Conservation (phyloP, 2,113 vertebrate genomes). For the Laterallus jamaicensis region DNA sequence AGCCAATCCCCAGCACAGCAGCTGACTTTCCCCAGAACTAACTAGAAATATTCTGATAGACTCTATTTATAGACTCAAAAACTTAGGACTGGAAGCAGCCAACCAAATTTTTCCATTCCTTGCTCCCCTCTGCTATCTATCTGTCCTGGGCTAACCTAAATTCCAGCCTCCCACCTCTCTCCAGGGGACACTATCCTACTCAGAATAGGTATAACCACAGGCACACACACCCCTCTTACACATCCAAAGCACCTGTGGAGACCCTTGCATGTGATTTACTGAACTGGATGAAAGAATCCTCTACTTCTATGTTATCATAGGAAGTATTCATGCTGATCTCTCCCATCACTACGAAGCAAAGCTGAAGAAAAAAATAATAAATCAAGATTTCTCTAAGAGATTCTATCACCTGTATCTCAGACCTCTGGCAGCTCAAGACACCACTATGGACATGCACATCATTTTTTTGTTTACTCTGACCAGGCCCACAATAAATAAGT, state of each 20-base stretch:
- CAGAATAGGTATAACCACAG: background rate
- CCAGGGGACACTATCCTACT: background rate
- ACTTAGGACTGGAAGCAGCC: constrained; percentile 60
- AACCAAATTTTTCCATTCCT: constrained; percentile 68
- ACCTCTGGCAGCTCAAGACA: background rate
- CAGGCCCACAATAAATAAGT: background rate
- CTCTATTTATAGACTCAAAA: constrained; percentile 69
- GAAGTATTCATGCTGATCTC: background rate
- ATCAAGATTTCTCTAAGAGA: background rate
- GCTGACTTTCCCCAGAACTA: constrained; percentile 70
- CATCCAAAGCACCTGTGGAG: background rate
- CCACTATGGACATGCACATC: background rate
- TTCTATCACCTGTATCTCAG: background rate
- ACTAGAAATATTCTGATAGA: constrained; percentile 72
- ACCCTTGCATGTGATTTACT: background rate
- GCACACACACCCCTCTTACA: background rate
- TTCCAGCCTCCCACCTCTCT: background rate
- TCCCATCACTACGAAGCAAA: background rate
- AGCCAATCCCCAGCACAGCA: constrained; percentile 65
- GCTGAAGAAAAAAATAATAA: background rate
- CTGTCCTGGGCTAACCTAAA: constrained; percentile 27
- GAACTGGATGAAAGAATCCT: background rate
- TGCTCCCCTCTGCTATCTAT: background rate
- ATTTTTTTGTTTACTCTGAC: background rate
- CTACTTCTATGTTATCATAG: background rate